Evolutionary conservation across 2,888 invertebrate species (phyloP), one percentile per base, ranked within the genome.

Genomic region (Trissonchulus sp.): DNA sequence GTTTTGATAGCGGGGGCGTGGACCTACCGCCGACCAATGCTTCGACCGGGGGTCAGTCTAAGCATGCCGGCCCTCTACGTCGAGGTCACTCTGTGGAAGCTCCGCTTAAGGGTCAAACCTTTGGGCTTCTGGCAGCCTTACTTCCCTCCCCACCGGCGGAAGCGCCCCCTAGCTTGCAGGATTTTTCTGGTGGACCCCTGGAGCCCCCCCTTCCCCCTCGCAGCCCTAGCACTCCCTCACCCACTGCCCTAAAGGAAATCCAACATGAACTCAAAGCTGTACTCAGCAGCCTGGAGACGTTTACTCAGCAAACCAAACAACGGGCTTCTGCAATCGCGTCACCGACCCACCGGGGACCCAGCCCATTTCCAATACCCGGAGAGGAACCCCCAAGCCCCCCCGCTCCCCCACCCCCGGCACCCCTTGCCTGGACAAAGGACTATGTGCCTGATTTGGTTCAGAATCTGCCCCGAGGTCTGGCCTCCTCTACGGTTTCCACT

Each of bases 241-340:
- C 73, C 2, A 73, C 73, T 2, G 38, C 73, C 3, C 33, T 73
- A 34, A 73, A 73, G 48, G 73, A 73, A 34, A 73, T 73, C 30
- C 73, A 73, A 63, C 8, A 35, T 3, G 74, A 74, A 72, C 34
- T 74, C 37, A 74, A 74, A 72, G 74, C 74, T 2, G 74, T 74
- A 2, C 34, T 74, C 71, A 74, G 15, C n/a, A 35, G 35, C 2
- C 34, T 74, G 30, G 74, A 74, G 33, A 72, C 35, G 2, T 74
- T 74, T 30, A 72, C 74, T 8, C n/a, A 23, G 23, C 74, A 74
- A 48, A 60, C 34, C 30, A 72, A 72, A 30, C 68, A 33, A n/a
- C 48, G 48, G 48, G 23, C 48, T 23, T 48, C 48, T 23, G n/a
- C n/a, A n/a, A n/a, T n/a, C n/a, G n/a, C n/a, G n/a, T n/a, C n/a